A percentile compares a stretch with the other conserved stretches of the same genome.
phyloP scores from a whole-genome alignment of 2,113 vertebrate species.

The Anser cygnoides region DNA sequence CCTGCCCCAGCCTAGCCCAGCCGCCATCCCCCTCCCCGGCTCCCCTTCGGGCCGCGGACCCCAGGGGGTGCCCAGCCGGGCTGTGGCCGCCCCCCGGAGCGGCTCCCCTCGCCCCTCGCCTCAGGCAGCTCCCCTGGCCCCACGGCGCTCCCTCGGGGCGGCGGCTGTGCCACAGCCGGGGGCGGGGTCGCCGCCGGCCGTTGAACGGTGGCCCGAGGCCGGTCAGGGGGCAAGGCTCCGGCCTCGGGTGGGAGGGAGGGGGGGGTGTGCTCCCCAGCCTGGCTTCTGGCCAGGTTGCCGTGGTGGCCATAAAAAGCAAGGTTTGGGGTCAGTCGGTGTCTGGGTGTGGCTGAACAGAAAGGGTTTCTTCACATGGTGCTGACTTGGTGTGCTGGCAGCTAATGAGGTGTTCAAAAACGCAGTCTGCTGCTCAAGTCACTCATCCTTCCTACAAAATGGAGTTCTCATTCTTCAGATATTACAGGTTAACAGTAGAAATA shows the following conservation, averaged over 20 bases:
- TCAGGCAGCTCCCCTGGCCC: not conserved
- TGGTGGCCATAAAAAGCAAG: not conserved
- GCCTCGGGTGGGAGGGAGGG: too few relatives aligned
- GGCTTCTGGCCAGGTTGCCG: not conserved
- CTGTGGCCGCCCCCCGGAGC: not conserved
- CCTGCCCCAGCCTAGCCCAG: too few relatives aligned
- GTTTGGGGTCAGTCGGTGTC: accelerated
- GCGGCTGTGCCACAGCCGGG: too few relatives aligned
- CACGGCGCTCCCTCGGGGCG: too few relatives aligned
- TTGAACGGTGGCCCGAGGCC: not conserved
- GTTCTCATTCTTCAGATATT: accelerated
- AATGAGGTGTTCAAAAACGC: not conserved
- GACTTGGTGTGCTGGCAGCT: not conserved
- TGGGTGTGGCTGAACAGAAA: not conserved
- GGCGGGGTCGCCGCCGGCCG: not conserved
- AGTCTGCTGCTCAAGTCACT: not conserved
- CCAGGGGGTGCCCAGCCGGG: not conserved
- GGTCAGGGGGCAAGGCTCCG: too few relatives aligned
- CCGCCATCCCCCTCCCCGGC: too few relatives aligned
- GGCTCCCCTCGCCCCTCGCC: not conserved
- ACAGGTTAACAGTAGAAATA: not conserved
- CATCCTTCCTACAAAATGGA: accelerated
- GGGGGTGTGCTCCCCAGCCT: too few relatives aligned
- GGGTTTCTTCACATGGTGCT: not conserved
- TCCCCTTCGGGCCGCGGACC: accelerated